These are phyloP conservation scores for Drosophila sordidula DNA, from an alignment of 2,888 invertebrate genomes.

Conservation along the genomic window DNA sequence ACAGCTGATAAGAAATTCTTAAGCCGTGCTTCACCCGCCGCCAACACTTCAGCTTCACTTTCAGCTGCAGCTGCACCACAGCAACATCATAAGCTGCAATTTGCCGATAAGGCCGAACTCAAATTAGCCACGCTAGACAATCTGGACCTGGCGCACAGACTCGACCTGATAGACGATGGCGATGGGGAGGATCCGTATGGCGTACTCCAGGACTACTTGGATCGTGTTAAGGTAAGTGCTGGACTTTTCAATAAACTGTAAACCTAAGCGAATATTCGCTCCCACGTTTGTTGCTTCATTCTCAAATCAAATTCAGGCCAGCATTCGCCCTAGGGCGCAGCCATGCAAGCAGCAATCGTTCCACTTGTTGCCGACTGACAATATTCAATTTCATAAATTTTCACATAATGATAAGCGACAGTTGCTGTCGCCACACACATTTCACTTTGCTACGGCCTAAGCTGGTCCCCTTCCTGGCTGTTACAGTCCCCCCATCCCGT, in stretches of 20 bases:
- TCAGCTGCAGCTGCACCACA: slow-evolving; percentile 42
- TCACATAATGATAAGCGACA: slow-evolving; percentile 59
- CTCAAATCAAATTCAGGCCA: slow-evolving; percentile 6
- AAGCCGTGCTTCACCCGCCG: slow-evolving; percentile 54
- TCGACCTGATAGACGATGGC: slow-evolving; percentile 74
- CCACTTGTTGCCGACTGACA: slow-evolving; percentile 50
- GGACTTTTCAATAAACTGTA: slow-evolving; percentile 10
- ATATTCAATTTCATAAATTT: slow-evolving; percentile 61
- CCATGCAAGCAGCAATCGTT: background rate
- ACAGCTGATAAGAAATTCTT: slow-evolving; percentile 82
- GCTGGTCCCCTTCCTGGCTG: slow-evolving; percentile 16
- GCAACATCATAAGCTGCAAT: slow-evolving; percentile 72
- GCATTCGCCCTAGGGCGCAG: background rate
- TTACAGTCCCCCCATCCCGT: background rate
- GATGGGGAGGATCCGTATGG: slow-evolving; percentile 84
- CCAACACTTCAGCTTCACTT: slow-evolving; percentile 49
- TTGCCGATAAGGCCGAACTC: slow-evolving; percentile 74
- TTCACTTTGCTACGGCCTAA: slow-evolving; percentile 22
- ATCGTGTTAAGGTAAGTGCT: slow-evolving; percentile 84
- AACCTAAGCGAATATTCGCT: background rate
- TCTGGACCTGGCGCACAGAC: slow-evolving; percentile 80
- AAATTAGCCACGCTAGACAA: slow-evolving; percentile 80
- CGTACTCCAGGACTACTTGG: slow-evolving; percentile 83
- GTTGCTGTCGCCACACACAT: slow-evolving; percentile 45
- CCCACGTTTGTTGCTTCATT: slow-evolving; percentile 39